phyloP scores from a whole-genome alignment of 2,113 vertebrate species.

The Phodopus roborovskii region DNA sequence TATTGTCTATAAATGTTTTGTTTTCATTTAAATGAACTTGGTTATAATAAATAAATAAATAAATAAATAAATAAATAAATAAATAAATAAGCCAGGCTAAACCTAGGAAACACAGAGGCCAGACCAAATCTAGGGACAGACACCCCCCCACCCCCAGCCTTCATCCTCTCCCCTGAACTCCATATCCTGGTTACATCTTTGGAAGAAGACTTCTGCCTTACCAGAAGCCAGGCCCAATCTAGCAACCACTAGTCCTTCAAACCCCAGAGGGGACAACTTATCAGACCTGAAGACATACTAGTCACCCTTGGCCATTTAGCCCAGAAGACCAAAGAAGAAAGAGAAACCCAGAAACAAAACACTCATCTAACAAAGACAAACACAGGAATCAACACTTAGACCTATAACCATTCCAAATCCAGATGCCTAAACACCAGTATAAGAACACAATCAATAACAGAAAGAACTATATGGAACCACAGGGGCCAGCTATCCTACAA shows the following conservation, averaged over 20 bases:
- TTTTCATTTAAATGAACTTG: no score
- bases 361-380: not conserved
- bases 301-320: not conserved
- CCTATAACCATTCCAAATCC: not conserved
- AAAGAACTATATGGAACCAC: not conserved
- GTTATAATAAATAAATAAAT: no score
- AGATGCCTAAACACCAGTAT: not conserved
- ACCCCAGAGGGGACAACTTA: not conserved
- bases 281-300: not conserved
- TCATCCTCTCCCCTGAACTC: no score
- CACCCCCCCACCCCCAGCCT: no score
- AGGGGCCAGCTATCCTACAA: not conserved
- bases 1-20: no score
- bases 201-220: not conserved
- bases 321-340: not conserved
- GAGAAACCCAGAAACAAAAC: not conserved
- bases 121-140: not conserved
- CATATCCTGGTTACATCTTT: not conserved
- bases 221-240: not conserved
- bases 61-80: no score
- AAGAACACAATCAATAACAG: not conserved
- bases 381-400: not conserved
- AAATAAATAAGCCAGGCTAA: no score
- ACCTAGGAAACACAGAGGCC: not conserved
- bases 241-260: not conserved